Evolutionary conservation across 2,113 vertebrate genomes (phyloP).

Genomic region (Cololabis saira): DNA sequence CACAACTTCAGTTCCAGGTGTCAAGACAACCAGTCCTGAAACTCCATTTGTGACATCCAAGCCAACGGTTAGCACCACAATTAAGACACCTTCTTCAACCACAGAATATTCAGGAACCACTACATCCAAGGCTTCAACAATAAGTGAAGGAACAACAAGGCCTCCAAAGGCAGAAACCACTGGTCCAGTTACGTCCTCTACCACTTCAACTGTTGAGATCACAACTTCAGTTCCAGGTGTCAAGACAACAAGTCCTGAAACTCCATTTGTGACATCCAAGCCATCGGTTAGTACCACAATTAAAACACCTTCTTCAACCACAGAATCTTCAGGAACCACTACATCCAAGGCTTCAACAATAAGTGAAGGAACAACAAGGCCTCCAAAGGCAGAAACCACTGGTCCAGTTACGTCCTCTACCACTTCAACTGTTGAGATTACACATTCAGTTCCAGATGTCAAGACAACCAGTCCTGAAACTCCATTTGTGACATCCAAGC

Average conservation of each 20-base stretch:
- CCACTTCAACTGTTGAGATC: no score
- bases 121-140: background rate
- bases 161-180: no score
- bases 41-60: background rate
- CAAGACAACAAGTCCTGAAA: background rate
- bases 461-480: background rate
- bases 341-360: no score
- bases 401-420: conserved; percentile 6
- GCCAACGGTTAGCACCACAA: background rate
- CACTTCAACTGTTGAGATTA: conserved; percentile 16
- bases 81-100: background rate
- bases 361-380: background rate
- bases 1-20: background rate
- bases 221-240: no score
- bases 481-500: background rate
- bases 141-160: background rate
- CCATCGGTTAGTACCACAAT: no score
- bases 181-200: no score
- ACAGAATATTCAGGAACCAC: background rate
- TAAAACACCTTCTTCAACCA: no score
- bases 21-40: background rate
- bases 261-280: background rate
- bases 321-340: no score
- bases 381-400: background rate
- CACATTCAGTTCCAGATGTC: background rate